Evolutionary conservation across 2,888 invertebrate species (phyloP).

Genomic region (Sussaba pulchella): DNA sequence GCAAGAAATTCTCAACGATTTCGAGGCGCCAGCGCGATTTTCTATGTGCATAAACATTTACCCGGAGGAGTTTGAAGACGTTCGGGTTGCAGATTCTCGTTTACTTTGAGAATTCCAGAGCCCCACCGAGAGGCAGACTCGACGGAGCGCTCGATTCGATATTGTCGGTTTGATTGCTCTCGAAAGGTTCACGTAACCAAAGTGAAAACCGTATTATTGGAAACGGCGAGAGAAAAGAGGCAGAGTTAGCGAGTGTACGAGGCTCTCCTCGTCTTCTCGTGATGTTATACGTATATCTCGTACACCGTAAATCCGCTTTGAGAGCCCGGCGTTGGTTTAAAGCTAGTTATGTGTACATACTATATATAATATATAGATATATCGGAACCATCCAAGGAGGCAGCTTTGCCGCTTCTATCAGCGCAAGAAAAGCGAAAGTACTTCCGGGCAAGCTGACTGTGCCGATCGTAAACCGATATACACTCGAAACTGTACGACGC

Average conservation of each 20-base stretch:
- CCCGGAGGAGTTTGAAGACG: neutral
- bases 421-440: constrained; percentile 67
- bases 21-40: neutral
- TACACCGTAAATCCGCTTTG: constrained; percentile 59
- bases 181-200: constrained; percentile 48
- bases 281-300: constrained; percentile 7
- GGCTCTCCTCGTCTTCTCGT: neutral
- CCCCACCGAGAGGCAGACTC: constrained; percentile 2
- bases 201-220: constrained; percentile 60
- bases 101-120: constrained; percentile 25
- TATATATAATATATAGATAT: constrained; percentile 23
- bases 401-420: constrained; percentile 29
- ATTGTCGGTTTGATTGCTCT: constrained; percentile 37
- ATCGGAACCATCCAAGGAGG: neutral
- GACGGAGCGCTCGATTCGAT: constrained; percentile 22
- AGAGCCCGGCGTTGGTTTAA: constrained; percentile 47
- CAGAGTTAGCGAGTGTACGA: constrained; percentile 28
- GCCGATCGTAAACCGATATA: constrained; percentile 28
- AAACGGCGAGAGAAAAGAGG: constrained; percentile 47
- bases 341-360: constrained; percentile 51
- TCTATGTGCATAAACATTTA: neutral
- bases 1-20: constrained; percentile 17
- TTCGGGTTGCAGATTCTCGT: neutral
- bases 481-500: neutral
- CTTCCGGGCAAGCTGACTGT: constrained; percentile 58